A percentile compares a stretch with the other conserved stretches of the same genome.
phyloP scores from a whole-genome alignment of 2,888 invertebrate species.

The Drosophila mimica region DNA sequence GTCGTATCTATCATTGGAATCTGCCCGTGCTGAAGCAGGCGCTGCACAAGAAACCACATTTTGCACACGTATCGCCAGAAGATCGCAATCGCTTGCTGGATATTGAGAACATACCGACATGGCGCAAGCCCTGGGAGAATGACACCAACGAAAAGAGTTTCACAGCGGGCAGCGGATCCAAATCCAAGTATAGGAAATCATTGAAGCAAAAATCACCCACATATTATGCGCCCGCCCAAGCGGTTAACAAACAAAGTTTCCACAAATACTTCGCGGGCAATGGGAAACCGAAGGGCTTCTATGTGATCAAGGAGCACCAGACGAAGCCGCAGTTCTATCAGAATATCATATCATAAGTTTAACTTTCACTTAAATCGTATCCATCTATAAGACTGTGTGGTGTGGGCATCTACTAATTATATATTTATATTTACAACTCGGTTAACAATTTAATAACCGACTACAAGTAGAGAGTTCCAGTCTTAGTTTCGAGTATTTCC shows the following conservation, averaged over 20 bases:
- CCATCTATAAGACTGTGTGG: conserved; percentile 65
- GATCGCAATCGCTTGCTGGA: conserved; percentile 86
- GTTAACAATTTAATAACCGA: conserved; percentile 27
- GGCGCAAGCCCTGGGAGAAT: conserved; percentile 86
- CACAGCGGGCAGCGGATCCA: conserved; percentile 83
- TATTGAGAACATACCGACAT: conserved; percentile 88
- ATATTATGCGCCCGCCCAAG: conserved; percentile 90
- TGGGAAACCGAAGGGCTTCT: conserved; percentile 94
- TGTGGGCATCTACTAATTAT: conserved; percentile 54
- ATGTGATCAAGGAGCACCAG: conserved; percentile 93
- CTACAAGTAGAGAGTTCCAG: conserved; percentile 44
- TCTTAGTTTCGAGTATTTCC: conserved; percentile 51
- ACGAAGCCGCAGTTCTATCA: conserved; percentile 90
- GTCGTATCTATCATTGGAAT: conserved; percentile 95
- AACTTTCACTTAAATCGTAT: conserved; percentile 24
- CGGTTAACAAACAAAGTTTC: conserved; percentile 86
- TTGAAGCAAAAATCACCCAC: conserved; percentile 88
- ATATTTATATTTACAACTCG: conserved; percentile 45
- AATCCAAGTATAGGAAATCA: conserved; percentile 83
- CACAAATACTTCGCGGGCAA: conserved; percentile 93
- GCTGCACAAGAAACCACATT: conserved; percentile 86
- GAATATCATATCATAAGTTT: conserved; percentile 89
- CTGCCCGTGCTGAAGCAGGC: conserved; percentile 89
- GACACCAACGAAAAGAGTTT: conserved; percentile 85
- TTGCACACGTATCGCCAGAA: conserved; percentile 76